Base-by-base conservation (phyloP, 2,113 vertebrate species). In the Hassar affinis region DNA sequence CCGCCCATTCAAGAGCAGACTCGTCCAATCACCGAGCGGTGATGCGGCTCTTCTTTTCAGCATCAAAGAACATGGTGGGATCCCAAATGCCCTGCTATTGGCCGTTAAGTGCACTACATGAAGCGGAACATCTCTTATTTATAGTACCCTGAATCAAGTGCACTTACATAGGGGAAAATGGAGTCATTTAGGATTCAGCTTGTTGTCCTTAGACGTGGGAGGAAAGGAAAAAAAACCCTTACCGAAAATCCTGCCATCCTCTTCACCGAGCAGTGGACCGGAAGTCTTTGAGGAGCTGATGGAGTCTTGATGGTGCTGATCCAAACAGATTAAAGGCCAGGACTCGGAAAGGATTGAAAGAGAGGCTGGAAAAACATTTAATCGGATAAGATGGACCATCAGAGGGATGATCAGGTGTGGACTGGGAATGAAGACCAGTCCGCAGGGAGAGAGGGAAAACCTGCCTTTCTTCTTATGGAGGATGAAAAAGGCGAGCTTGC, bases 281-380 rank as follows among this genome's bases (percentile, higher is more conserved):
- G 74, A 77, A 77, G 74, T 77, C 51, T 38, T 35, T 77, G 14
- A 38, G 30, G 20, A 38, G 74, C 10, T 77, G 74, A 38, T 77
- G 18, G n/a, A 56, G 35, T 77, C 17, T 15, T 6, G 54, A 56
- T 0, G 22, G 22, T 54, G 22, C 8, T 1, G 10, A 56, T 52
- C 30, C 35, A 56, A 35, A 56, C 18, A 56, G n/a, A 33, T 54
- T 52, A 52, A 56, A 56, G 30, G 51, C 51, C 30, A 56, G 51
- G 42, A 49, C 7, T 75, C n/a, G 15, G 33, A 51, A 38, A 56
- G 10, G 11, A 42, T 42, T 42, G 38, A 6, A 51, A 25, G 74
- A 54, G 27, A 35, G 27, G 2, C 71, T 27, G 33, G 27, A 52
- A 52, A n/a, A 47, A 25, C 9, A 74, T 74, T 5, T 75, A 49